Evolutionary conservation across 35 echinoderm and acorn worm genomes (phyloP), one percentile per base, ranked within the genome.

Genomic region (Hemicentrotus pulcherrimus): DNA sequence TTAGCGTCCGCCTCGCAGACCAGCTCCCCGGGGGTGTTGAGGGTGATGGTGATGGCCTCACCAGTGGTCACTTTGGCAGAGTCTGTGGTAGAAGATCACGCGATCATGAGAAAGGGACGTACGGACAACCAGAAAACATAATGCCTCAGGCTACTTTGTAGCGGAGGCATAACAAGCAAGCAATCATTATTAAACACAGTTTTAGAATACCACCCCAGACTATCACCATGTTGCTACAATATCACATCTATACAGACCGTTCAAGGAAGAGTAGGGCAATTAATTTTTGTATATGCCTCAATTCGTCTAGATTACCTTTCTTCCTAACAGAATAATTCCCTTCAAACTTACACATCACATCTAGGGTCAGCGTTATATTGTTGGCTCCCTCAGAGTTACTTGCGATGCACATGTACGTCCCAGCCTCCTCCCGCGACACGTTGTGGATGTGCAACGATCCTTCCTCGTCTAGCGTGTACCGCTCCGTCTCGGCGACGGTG

Each of bases 381-480:
- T 50, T 86, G 10, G 30, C 86, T 31, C 98, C 98, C 5, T 97
- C 96, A 32, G 94, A 86, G 61, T 98, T 99, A 31, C 94, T 98
- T 3, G 94, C 98, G 32, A 96, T 11, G 85, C 97, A 98, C 86
- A 52, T 95, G 71, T 98, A 98, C 6, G 58, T 85, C 9, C 98
- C 97, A 0, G 94, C 95, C 46, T 99, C 94, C 15, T 14, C 88
- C 32, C 95, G 95, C 14, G 95, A 96, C 19, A 95, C 94, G 31
- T 98, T 96, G 24, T 95, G 96, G 32, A 99, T 97, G 33, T 94
- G 48, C 61, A 99, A 88, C 30, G 97, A 86, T 52, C 98, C 98
- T 35, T 94, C 50, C 4, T 92, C 93, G 11, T 95, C 92, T 11
- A 99, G 22, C 1, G 90, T 92, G 88, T 96, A 98, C 41, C 94